Evolutionary conservation across 2,113 vertebrate species (phyloP), one percentile per base, ranked within the genome.

Genomic region (Himantopus leucocephalus): DNA sequence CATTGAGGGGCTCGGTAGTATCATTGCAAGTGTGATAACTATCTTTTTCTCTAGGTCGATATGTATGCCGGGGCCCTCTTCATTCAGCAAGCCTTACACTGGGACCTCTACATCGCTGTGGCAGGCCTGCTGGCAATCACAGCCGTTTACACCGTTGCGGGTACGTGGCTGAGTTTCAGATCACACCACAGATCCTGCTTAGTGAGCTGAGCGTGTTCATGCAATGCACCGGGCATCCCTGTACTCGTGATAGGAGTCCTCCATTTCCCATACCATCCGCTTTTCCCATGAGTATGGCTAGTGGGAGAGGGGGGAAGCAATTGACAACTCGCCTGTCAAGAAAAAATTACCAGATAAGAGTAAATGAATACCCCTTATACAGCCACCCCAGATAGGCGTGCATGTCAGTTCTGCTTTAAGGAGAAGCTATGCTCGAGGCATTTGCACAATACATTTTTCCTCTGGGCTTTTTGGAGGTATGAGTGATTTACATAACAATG

Each of bases 31-130:
- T 2, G 14, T 1, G 35, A 4, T 4, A 14, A 37, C 15, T 30
- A 3, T 23, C 20, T 27, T 52, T 73, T 60, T 39, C 29, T 4
- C 87, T 59, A 99, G 99, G 99, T 99, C 21, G 99, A 99, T 94
- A 99, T 99, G 98, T 99, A 99, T 0, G 99, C 99, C 0, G 99
- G 99, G 2, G 99, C 99, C 4, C 96, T 99, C 80, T 99, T 99
- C 92, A 99, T 99, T 66, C 99, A 99, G 98, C 99, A 99, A 58
- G 99, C 99, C 29, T 68, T 99, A 32, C 98, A 98, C 47, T 99
- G 99, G 98, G 98, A 99, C 91, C 98, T 99, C 90, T 99, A 99
- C 87, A 77, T 99, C 20, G 99, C 99, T 1, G 97, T 99, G 35
- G 96, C 95, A 0, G 98, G 98, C 20, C 80, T 99, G 81, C 76